These are phyloP conservation scores for Rafetus swinhoei DNA, from an alignment of 2,113 vertebrate species.

Conservation along the genomic window DNA sequence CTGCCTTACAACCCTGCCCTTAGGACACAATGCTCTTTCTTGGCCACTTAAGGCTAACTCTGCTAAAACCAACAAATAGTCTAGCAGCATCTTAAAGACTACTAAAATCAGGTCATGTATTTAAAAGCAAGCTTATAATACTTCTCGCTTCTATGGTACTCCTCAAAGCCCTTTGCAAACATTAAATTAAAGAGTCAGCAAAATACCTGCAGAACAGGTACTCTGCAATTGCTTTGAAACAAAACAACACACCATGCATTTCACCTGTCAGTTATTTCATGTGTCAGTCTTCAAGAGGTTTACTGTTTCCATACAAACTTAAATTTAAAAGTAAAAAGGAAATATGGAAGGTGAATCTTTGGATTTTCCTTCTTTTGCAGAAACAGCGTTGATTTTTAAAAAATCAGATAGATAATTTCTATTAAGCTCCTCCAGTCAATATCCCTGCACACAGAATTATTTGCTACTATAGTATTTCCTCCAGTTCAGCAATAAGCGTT, in stretches of 20 bases:
- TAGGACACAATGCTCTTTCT: background rate
- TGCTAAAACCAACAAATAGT: background rate
- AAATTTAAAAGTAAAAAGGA: background rate
- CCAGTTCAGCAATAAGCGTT: background rate
- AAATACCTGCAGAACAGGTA: background rate
- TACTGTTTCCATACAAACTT: background rate
- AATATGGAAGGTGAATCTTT: background rate
- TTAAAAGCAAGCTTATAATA: background rate
- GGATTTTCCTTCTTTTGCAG: background rate
- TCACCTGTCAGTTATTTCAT: background rate
- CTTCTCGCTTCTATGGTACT: background rate
- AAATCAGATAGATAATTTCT: background rate
- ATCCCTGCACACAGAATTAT: background rate
- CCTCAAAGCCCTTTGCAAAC: background rate
- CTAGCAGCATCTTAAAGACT: background rate
- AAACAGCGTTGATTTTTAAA: background rate
- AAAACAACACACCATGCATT: background rate
- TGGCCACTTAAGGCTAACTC: background rate
- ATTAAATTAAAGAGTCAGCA: background rate
- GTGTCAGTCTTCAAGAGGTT: background rate
- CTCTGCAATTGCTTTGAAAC: background rate
- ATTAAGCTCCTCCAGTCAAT: background rate
- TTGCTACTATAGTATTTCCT: background rate
- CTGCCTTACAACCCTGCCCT: background rate
- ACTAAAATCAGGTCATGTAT: accelerated